phyloP scores from a whole-genome alignment of 2,797 vertebrate genomes.

The Pantherophis alleghaniensis region DNA sequence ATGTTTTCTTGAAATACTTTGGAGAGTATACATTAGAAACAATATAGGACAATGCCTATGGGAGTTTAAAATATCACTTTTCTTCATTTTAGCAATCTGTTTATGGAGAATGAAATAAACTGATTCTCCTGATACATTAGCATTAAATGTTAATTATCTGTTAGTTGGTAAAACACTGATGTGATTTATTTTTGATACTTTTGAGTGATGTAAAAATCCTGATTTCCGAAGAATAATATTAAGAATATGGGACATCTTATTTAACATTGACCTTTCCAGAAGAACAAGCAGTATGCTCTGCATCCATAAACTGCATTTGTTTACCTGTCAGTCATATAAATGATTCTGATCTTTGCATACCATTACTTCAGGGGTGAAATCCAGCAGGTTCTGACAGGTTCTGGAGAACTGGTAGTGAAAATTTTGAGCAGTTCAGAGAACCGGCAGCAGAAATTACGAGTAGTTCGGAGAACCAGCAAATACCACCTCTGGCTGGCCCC shows the following conservation, averaged over 20 bases:
- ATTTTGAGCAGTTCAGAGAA: too few relatives aligned
- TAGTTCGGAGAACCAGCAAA: too few relatives aligned
- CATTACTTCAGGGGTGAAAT: too few relatives aligned
- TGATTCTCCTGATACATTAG: neutral
- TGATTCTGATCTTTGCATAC: neutral
- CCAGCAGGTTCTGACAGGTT: too few relatives aligned
- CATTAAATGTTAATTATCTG: neutral
- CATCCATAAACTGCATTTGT: neutral
- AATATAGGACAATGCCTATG: neutral
- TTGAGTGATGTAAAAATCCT: neutral
- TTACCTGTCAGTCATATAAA: neutral
- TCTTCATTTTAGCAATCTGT: neutral
- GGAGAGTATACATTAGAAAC: neutral
- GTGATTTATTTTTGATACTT: neutral
- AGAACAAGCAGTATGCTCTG: neutral
- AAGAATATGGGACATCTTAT: neutral
- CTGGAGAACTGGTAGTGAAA: too few relatives aligned
- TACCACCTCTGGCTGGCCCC: too few relatives aligned
- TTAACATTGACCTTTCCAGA: neutral
- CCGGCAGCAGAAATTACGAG: too few relatives aligned
- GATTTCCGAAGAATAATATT: neutral
- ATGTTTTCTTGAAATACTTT: neutral
- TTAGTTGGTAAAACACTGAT: neutral
- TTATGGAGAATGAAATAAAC: neutral
- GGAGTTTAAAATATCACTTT: neutral